Evolutionary conservation across 2,797 vertebrate species (phyloP).

Genomic region (Argentina silus): DNA sequence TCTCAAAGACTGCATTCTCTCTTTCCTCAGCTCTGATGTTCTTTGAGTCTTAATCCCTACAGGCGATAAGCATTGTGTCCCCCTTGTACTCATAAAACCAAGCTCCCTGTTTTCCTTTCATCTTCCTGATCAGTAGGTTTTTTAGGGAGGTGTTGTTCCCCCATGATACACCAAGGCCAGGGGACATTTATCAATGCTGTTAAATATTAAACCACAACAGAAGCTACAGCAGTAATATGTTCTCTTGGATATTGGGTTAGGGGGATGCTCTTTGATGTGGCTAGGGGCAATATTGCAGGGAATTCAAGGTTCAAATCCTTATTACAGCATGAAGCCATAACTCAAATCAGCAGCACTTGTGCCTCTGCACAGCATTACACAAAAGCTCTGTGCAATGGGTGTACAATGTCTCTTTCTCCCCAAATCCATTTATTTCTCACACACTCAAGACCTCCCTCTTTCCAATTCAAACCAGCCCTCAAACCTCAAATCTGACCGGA

Average conservation of each 20-base stretch:
- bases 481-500: slow-evolving; percentile 48
- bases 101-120: slow-evolving; percentile 18
- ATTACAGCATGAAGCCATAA: slow-evolving; percentile 40
- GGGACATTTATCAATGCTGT: slow-evolving; percentile 24
- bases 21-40: background rate
- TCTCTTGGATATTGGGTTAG: slow-evolving; percentile 28
- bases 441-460: slow-evolving; percentile 38
- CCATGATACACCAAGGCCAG: slow-evolving; percentile 19
- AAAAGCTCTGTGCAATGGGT: slow-evolving; percentile 43
- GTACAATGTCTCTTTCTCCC: slow-evolving; percentile 50
- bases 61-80: background rate
- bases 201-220: slow-evolving; percentile 39
- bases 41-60: background rate
- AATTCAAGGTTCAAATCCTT: slow-evolving; percentile 58
- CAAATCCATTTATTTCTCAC: slow-evolving; percentile 37
- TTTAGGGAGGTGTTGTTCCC: slow-evolving; percentile 9
- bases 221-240: slow-evolving; percentile 37
- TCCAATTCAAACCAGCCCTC: slow-evolving; percentile 68
- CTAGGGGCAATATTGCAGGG: slow-evolving; percentile 30
- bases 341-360: slow-evolving; percentile 47
- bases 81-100: background rate
- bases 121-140: slow-evolving; percentile 27
- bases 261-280: slow-evolving; percentile 57
- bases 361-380: slow-evolving; percentile 45
- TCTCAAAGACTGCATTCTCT: background rate